Evolutionary conservation across 1,140 invertebrate species (phyloP).

Genomic region (Philotrypesis tridentata): DNA sequence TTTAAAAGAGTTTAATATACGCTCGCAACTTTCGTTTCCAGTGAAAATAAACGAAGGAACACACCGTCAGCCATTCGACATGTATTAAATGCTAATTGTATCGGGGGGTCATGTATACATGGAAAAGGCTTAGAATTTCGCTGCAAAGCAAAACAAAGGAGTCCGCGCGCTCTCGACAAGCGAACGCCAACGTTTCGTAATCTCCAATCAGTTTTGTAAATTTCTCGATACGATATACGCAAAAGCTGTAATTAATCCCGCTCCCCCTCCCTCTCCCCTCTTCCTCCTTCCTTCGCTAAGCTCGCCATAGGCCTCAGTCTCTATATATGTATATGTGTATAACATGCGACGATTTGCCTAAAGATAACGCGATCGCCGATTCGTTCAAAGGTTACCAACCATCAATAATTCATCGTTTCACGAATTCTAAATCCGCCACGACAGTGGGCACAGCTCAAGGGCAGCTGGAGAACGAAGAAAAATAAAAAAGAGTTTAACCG

Average conservation of each 20-base stretch:
- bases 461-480: not conserved
- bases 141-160: not conserved
- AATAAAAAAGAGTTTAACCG: not conserved
- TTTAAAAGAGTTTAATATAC: too few relatives aligned
- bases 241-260: conserved; percentile 11
- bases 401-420: not conserved
- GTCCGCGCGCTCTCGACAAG: not conserved
- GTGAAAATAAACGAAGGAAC: too few relatives aligned
- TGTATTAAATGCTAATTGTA: not conserved
- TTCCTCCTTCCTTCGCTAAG: not conserved
- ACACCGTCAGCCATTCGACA: too few relatives aligned
- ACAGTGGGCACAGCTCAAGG: not conserved
- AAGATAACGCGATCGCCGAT: not conserved
- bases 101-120: not conserved
- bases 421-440: not conserved
- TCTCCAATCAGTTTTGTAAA: conserved; percentile 33
- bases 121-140: not conserved
- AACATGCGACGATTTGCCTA: not conserved
- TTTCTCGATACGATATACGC: conserved; percentile 32
- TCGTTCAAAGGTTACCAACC: not conserved
- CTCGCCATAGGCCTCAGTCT: not conserved
- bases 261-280: not conserved
- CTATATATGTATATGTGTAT: not conserved
- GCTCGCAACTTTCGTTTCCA: too few relatives aligned
- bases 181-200: conserved; percentile 6